Evolutionary conservation across 2,113 vertebrate genomes (phyloP).

Genomic region (Salvelinus namaycush): DNA sequence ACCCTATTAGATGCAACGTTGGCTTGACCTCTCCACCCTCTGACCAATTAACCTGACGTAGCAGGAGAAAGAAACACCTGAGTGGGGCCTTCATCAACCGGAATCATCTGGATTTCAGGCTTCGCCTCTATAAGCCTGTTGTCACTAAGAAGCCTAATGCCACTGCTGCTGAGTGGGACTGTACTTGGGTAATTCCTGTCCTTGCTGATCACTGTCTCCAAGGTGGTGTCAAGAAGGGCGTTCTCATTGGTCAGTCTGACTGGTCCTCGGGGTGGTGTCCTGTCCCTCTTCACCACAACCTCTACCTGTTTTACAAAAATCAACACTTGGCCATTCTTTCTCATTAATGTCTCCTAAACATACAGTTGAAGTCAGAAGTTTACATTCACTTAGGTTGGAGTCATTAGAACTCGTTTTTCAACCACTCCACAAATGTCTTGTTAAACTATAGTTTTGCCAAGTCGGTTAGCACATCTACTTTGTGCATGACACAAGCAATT

Average conservation of each 20-base stretch:
- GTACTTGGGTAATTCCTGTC: background rate
- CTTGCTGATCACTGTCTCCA: background rate
- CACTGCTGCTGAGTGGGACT: background rate
- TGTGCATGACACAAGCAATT: too few relatives aligned
- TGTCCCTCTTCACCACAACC: background rate
- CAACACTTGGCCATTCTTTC: background rate
- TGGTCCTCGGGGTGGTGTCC: background rate
- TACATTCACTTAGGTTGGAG: too few relatives aligned
- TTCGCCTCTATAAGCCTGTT: too few relatives aligned
- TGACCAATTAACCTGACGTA: background rate
- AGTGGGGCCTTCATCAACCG: too few relatives aligned
- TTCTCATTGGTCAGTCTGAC: background rate
- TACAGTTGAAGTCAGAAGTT: too few relatives aligned
- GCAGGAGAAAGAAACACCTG: too few relatives aligned
- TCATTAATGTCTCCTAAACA: too few relatives aligned
- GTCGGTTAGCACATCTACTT: too few relatives aligned
- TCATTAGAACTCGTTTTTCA: too few relatives aligned
- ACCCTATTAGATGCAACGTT: background rate
- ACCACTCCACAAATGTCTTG: too few relatives aligned
- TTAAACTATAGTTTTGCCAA: too few relatives aligned
- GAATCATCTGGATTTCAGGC: too few relatives aligned
- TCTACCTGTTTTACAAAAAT: background rate
- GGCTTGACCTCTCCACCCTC: background rate
- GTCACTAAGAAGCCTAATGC: background rate
- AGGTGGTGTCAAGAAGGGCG: background rate